These are phyloP conservation scores for Huso huso DNA, from an alignment of 2,797 vertebrate species.

Conservation along the genomic window DNA sequence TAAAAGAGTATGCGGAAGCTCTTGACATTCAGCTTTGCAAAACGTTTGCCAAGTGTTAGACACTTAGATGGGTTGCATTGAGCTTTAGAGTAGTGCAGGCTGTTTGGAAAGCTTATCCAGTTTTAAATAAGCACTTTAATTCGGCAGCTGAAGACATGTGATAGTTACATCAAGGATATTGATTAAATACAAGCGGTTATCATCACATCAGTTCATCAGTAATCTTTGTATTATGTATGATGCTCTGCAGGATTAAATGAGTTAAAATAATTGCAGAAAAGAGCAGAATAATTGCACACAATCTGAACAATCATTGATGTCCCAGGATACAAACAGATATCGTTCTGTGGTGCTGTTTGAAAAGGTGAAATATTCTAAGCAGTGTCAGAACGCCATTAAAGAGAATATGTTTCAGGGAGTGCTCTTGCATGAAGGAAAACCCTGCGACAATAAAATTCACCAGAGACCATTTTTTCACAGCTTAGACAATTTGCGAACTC, in stretches of 20 bases:
- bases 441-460: slow-evolving; percentile 1
- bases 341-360: too few species aligned
- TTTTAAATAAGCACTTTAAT: slow-evolving; percentile 14
- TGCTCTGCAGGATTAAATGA: slow-evolving; percentile 16
- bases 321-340: too few species aligned
- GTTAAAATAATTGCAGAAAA: too few species aligned
- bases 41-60: too few species aligned
- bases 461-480: neutral
- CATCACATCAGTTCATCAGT: slow-evolving; percentile 13
- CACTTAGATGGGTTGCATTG: too few species aligned
- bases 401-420: slow-evolving; percentile 13
- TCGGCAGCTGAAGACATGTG: slow-evolving; percentile 4
- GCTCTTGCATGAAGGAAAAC: slow-evolving; percentile 14
- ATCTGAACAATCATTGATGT: slow-evolving; percentile 15
- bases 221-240: slow-evolving; percentile 14
- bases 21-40: neutral
- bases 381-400: slow-evolving; percentile 11
- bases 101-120: slow-evolving; percentile 1
- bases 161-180: too few species aligned
- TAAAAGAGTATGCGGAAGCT: neutral
- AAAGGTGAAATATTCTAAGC: slow-evolving; percentile 3
- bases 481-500: slow-evolving; percentile 3
- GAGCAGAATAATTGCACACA: too few species aligned
- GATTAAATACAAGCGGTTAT: slow-evolving; percentile 1
- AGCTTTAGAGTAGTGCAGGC: neutral